Conservation (phyloP, 2,888 invertebrate species). For the Xylophagus ater region DNA sequence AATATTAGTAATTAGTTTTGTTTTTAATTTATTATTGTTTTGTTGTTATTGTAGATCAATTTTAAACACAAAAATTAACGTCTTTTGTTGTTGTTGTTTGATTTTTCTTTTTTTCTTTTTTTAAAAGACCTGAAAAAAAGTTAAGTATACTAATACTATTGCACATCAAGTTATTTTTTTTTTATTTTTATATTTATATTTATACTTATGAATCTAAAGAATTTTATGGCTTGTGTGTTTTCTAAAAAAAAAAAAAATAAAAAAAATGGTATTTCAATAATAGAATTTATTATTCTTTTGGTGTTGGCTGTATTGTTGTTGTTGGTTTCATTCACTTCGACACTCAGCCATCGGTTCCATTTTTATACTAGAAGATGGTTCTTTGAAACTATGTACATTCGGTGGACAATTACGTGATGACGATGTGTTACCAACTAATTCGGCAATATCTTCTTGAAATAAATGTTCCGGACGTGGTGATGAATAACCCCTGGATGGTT, state of each 20-base stretch:
- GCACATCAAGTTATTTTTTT: conserved; percentile 17
- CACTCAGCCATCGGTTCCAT: conserved; percentile 58
- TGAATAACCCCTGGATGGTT: conserved; percentile 43
- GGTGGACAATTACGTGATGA: conserved; percentile 33
- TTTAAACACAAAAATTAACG: no score
- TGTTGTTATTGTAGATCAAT: no score
- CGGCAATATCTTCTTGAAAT: conserved; percentile 53
- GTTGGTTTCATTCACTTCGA: conserved; percentile 48
- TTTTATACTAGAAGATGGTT: conserved; percentile 52
- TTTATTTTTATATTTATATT: conserved; percentile 2
- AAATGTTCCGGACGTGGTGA: conserved; percentile 47
- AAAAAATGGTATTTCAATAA: no score
- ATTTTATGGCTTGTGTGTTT: background rate
- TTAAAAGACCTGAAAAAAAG: no score
- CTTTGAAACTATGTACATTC: conserved; percentile 31
- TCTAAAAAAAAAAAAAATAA: no score
- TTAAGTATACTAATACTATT: conserved; percentile 14
- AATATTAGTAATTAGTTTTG: no score
- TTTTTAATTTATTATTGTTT: no score
- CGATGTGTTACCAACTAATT: conserved; percentile 29
- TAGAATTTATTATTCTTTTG: no score
- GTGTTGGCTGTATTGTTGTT: background rate
- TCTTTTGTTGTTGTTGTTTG: no score
- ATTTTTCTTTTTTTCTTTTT: no score
- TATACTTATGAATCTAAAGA: conserved; percentile 3